A percentile compares a stretch with the other conserved stretches of the same genome.
Conservation (phyloP, 2,113 vertebrate genomes). For the Hippocampus barbouri region DNA sequence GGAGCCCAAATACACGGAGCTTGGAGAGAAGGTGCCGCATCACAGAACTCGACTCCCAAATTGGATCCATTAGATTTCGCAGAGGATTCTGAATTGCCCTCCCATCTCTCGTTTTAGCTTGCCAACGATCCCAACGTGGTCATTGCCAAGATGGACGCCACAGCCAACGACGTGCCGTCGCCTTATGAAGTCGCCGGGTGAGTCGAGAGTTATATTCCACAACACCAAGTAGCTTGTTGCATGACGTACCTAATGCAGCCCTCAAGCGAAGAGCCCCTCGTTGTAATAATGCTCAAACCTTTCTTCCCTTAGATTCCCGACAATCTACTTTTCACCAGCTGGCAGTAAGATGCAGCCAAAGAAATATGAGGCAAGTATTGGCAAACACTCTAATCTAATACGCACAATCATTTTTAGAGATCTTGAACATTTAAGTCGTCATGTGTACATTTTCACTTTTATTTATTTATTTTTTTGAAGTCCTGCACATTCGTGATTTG, state of each 20-base stretch:
- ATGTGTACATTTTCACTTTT: too few relatives aligned
- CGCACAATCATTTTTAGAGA: too few relatives aligned
- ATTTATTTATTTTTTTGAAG: too few relatives aligned
- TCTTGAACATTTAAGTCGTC: too few relatives aligned
- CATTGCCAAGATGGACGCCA: slow-evolving; percentile 98
- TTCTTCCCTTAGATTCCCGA: slow-evolving; percentile 84
- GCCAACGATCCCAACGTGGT: slow-evolving; percentile 83
- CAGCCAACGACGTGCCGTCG: slow-evolving; percentile 95
- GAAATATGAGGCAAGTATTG: slow-evolving; percentile 86
- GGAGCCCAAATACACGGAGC: slow-evolving; percentile 93
- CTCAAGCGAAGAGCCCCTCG: too few relatives aligned
- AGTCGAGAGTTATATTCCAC: slow-evolving; percentile 38
- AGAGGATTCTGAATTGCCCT: not conserved
- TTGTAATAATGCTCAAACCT: not conserved
- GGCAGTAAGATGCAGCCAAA: slow-evolving; percentile 90
- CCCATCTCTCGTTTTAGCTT: slow-evolving; percentile 70
- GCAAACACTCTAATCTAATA: too few relatives aligned
- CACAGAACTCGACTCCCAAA: not conserved
- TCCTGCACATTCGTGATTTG: too few relatives aligned
- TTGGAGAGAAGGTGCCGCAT: slow-evolving; percentile 83
- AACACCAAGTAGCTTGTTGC: not conserved
- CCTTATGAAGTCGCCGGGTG: slow-evolving; percentile 96
- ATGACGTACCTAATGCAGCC: too few relatives aligned
- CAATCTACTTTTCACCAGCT: slow-evolving; percentile 90
- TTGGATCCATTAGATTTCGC: not conserved